Evolutionary conservation across 2,797 vertebrate genomes (phyloP).

Genomic region (Dendrocincla fuliginosa): DNA sequence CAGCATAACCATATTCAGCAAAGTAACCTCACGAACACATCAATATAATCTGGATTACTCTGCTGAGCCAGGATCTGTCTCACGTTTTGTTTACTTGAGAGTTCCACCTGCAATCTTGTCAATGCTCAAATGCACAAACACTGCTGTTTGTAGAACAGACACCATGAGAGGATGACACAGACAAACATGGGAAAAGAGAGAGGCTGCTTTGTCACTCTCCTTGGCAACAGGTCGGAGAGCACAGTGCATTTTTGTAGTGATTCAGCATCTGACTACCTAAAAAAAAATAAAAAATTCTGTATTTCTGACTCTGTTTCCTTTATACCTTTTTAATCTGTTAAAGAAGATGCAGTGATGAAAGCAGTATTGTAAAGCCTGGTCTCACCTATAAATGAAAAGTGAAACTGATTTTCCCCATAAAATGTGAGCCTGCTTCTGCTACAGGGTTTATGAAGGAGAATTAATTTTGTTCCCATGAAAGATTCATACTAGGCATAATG

Average conservation of each 20-base stretch:
- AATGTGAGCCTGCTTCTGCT: neutral
- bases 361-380: neutral
- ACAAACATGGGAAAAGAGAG: neutral
- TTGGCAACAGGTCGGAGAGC: conserved; percentile 22
- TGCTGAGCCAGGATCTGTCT: neutral
- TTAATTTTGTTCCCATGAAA: neutral
- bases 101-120: neutral
- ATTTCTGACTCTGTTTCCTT: neutral
- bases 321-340: neutral
- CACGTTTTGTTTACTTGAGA: neutral
- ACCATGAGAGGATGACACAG: neutral
- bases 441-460: neutral
- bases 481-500: neutral
- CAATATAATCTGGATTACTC: neutral
- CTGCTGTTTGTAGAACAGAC: neutral
- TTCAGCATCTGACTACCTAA: neutral
- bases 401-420: neutral
- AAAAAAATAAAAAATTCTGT: neutral
- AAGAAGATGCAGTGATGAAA: neutral
- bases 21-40: neutral
- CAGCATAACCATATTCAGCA: neutral
- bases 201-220: neutral
- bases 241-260: neutral
- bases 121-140: neutral
- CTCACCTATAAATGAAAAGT: neutral